Base-by-base conservation (phyloP, 1,140 invertebrate species). In the Belonocnema kinseyi region DNA sequence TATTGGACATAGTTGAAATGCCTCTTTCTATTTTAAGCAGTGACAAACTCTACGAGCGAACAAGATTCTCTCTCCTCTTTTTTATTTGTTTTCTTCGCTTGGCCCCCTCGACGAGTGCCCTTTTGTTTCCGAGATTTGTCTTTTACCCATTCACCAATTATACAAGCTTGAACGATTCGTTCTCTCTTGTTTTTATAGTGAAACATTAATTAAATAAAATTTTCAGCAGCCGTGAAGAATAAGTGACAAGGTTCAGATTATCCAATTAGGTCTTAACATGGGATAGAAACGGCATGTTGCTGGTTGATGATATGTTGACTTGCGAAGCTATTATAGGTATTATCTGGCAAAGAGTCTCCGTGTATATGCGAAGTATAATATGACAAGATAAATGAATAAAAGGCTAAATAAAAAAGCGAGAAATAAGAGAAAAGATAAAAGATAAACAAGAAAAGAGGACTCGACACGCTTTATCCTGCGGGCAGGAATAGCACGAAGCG, bases 21-120 rank as follows among this genome's bases (percentile, higher is more conserved):
- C 53, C 73, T 72, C 66, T 70, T 82, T 80, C 78, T 82, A 84
- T 84, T 86, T 85, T 61, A 74, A 80, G 73, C 26, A 46, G 73
- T 78, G 77, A 78, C 77, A 78, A 78, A 78, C 86, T 88, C 80
- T 76, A 76, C 84, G 75, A 75, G 79, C 72, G 66, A 61, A 61
- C 77, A 74, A 72, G 61, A 74, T 78, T 74, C 73, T 66, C 51
- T 72, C 66, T 75, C 75, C 76, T 54, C 50, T 78, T 53, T 61
- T 40, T 76, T 14, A 50, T 33, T 76, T 14, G 58, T 33, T 76
- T 40, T 71, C 50, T 70, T 79, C 66, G 14, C 51, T 53, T 72
- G 73, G 75, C 19, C 61, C 70, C 46, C 52, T 51, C 76, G 79
- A 75, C 80, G 77, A 56, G 61, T 74, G 54, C 77, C 70, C 77